Percentiles rank a stretch among this genome's conserved stretches.
Evolutionary conservation across 2,888 invertebrate genomes (phyloP).

Genomic region (Dinocampus coccinellae): DNA sequence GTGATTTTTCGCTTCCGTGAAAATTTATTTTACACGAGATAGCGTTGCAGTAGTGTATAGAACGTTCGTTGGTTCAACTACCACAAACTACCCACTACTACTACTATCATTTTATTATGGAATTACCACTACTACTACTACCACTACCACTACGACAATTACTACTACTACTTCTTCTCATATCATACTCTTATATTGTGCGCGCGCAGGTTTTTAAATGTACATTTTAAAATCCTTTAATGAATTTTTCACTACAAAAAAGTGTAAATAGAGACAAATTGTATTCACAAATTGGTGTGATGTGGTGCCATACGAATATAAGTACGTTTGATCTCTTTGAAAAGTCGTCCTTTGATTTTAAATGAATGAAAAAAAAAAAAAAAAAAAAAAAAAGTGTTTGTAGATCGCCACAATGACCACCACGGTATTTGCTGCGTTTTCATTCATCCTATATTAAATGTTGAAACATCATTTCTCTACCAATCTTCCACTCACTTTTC

Average conservation of each 20-base stretch:
- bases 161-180: no score
- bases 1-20: conserved; percentile 31
- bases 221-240: background rate
- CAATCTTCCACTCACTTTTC: background rate
- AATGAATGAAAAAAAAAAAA: no score
- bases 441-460: background rate
- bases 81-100: background rate
- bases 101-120: background rate
- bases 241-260: background rate
- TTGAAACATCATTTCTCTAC: background rate
- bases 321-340: background rate
- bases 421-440: background rate
- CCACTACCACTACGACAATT: background rate
- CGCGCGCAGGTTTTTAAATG: background rate
- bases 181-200: no score
- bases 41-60: background rate
- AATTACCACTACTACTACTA: background rate
- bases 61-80: background rate
- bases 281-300: background rate
- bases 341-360: background rate
- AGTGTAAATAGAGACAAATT: background rate
- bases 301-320: background rate
- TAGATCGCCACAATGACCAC: background rate
- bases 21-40: conserved; percentile 32
- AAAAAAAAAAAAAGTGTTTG: no score